Base-by-base conservation (phyloP, 2,888 invertebrate species). In the Protodeltote pygarga region DNA sequence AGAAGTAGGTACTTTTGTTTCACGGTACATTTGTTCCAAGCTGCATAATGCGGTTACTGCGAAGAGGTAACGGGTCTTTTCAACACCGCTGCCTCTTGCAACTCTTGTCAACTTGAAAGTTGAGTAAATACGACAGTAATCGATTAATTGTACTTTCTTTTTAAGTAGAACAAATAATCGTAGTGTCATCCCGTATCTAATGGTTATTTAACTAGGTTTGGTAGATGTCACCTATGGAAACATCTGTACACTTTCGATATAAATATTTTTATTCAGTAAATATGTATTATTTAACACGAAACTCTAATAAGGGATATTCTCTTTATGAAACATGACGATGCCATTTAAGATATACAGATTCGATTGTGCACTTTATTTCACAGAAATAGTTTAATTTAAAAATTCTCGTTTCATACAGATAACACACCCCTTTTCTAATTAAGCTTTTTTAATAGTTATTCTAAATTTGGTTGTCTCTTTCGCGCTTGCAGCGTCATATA, bases 181-280 rank as follows among this genome's bases (percentile, higher is more conserved):
- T 19, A 11, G 19, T 13, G 13, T 6, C 6, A 8, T 21, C 5
- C 15, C 34, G 17, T 17, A 27, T 44, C 40, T 9, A 40, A 24
- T 49, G 2, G 6, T 5, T 19, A n/a, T 25, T 11, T 24, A 13
- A 9, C 9, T 9, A 21, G 17, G 8, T 31, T 14, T 16, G 6
- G 19, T 33, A 38, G 10, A 17, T 20, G 10, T 29, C 10, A 14
- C 23, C 17, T 6, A 23, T 17, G 3, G 10, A 45, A 19, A 19
- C 28, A 41, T 8, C 9, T 23, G 25, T 25, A 37, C 20, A 33
- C 6, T 9, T 33, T 23, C 32, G 37, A 38, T 62, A 55, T 49
- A 67, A 41, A 59, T 65, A 59, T 60, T 68, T 68, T 65, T 59
- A 65, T 68, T 60, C 4, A 5, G 41, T 60, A 46, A 54, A 40